A percentile compares a stretch with the other conserved stretches of the same genome.
These are phyloP conservation scores for Leucoraja ocellata DNA, from an alignment of 2,797 vertebrate genomes.

Conservation along the genomic window DNA sequence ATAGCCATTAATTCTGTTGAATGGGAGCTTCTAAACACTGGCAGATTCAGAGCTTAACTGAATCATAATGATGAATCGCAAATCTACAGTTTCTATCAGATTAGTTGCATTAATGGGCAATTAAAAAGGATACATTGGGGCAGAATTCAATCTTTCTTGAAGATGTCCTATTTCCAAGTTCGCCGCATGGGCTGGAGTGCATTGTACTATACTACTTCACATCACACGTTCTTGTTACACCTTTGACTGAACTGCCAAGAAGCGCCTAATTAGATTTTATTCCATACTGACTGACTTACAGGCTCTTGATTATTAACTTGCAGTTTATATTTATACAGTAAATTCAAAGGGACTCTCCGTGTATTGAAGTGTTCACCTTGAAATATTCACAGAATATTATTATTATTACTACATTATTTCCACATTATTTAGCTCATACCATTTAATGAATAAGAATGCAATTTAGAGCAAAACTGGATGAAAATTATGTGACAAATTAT, in stretches of 20 bases:
- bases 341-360: too few species aligned
- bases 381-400: not conserved
- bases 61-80: not conserved
- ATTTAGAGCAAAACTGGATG: not conserved
- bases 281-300: not conserved
- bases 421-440: not conserved
- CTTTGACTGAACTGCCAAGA: not conserved
- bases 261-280: constrained; percentile 18
- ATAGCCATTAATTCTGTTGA: not conserved
- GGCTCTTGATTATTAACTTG: not conserved
- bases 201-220: not conserved
- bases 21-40: not conserved
- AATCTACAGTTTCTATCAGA: not conserved
- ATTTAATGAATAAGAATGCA: not conserved
- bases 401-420: not conserved
- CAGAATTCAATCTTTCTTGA: constrained; percentile 13
- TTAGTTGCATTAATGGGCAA: not conserved
- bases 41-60: not conserved
- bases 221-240: not conserved
- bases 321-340: not conserved
- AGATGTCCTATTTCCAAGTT: not conserved
- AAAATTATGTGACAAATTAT: constrained; percentile 10
- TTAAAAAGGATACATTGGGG: not conserved
- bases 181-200: not conserved
- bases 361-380: not conserved